These are phyloP conservation scores for Cairina moschata DNA, from an alignment of 2,113 vertebrate species.

Conservation along the genomic window DNA sequence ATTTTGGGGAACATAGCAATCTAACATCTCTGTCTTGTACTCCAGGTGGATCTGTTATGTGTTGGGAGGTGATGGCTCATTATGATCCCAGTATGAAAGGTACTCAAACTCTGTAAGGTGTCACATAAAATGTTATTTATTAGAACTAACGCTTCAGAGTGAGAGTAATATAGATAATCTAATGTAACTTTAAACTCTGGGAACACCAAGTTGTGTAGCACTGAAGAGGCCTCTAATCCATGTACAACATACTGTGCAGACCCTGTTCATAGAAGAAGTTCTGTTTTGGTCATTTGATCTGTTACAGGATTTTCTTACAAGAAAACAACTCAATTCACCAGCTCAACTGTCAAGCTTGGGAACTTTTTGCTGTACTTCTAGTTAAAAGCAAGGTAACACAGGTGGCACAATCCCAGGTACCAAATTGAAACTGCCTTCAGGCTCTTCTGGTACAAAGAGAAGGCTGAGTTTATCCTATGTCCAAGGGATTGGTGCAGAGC, in stretches of 20 bases:
- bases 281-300: not conserved
- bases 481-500: not conserved
- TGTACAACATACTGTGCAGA: rapidly evolving
- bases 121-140: not conserved
- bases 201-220: not conserved
- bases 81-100: not conserved
- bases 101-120: not conserved
- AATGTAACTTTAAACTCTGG: not conserved
- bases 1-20: not conserved
- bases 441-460: not conserved
- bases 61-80: not conserved
- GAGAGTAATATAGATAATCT: not conserved
- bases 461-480: not conserved
- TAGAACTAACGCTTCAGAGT: not conserved
- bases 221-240: not conserved
- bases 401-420: not conserved
- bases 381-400: not conserved
- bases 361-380: not conserved
- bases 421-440: not conserved
- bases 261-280: not conserved
- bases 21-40: not conserved
- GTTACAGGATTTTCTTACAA: not conserved
- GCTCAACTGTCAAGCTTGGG: not conserved
- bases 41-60: not conserved
- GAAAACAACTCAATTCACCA: not conserved